Base-by-base conservation (phyloP, 2,888 invertebrate genomes). In the Helicoverpa assulta region DNA sequence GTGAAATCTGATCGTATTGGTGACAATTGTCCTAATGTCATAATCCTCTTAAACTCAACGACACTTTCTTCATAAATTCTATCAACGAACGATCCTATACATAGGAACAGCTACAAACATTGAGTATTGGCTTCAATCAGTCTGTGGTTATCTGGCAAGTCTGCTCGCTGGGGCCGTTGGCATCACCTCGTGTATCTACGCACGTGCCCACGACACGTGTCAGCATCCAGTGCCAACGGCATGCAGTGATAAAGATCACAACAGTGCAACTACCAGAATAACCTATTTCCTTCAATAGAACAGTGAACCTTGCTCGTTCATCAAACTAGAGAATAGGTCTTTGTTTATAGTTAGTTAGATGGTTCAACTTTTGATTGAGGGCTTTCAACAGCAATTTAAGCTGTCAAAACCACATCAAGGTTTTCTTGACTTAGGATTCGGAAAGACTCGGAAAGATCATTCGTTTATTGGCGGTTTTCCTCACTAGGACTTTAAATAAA, bases 211-310 rank as follows among this genome's bases (percentile, higher is more conserved):
- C 29, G 19, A 54, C 77, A 78, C 77, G 78, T 73, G 77, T 55
- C 54, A 19, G 10, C 8, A 8, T 8, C 52, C 54, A 37, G 40
- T 77, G 77, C 77, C 77, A 77, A 69, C 67, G 33, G 56, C 54
- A 77, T 68, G 40, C 66, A 53, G 40, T 73, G 78, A 73, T 78
- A 77, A 78, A 77, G 77, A 77, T 77, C 78, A 77, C 78, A 73
- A 77, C 66, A 77, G 76, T 68, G 50, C 78, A 73, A 60, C 50
- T 56, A 78, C 78, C 47, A 73, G 73, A 77, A 69, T 77, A 78
- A 77, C 66, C 78, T 78, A 77, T 78, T 78, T 78, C 69, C 78
- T 77, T 77, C 69, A 73, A 66, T 77, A 78, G 73, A 69, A 69
- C 51, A 78, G 56, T 77, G 64, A 66, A 78, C 65, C 61, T 67